These are phyloP conservation scores for Hippocampus abdominalis DNA, from an alignment of 2,113 vertebrate genomes.

Conservation along the genomic window DNA sequence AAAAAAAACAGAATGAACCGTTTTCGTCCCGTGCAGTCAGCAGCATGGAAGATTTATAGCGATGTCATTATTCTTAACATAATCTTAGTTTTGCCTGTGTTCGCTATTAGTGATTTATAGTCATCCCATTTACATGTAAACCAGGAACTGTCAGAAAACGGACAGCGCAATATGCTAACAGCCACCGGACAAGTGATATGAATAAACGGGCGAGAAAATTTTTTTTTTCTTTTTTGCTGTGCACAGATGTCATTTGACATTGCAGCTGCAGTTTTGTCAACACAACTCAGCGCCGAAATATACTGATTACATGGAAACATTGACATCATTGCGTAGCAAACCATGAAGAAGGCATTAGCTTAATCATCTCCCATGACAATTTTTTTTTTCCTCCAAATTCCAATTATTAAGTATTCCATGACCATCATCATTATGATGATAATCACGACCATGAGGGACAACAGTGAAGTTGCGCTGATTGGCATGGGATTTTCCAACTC, in stretches of 20 bases:
- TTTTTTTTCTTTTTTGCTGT: background rate
- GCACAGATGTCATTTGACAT: constrained; percentile 26
- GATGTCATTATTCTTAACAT: constrained; percentile 68
- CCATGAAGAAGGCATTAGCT: constrained; percentile 9
- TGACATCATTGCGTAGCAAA: constrained; percentile 21
- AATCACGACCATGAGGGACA: constrained; percentile 6
- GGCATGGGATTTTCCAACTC: background rate
- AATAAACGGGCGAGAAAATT: constrained; percentile 15
- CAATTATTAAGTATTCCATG: constrained; percentile 13
- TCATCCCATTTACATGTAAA: constrained; percentile 64
- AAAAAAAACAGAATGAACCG: constrained; percentile 53
- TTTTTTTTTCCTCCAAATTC: constrained; percentile 7
- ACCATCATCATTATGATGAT: background rate
- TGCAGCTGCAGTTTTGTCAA: constrained; percentile 39
- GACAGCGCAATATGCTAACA: constrained; percentile 53
- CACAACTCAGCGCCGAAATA: constrained; percentile 1
- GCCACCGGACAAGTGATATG: constrained; percentile 42
- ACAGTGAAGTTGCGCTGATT: background rate
- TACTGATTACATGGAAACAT: constrained; percentile 42
- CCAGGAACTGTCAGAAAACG: constrained; percentile 46
- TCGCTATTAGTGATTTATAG: constrained; percentile 67
- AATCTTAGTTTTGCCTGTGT: constrained; percentile 64
- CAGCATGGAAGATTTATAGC: constrained; percentile 67
- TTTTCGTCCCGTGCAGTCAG: constrained; percentile 59
- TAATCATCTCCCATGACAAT: constrained; percentile 29